These are phyloP conservation scores for Eupleurogrammus muticus DNA, from an alignment of 2,797 vertebrate species.

Conservation along the genomic window DNA sequence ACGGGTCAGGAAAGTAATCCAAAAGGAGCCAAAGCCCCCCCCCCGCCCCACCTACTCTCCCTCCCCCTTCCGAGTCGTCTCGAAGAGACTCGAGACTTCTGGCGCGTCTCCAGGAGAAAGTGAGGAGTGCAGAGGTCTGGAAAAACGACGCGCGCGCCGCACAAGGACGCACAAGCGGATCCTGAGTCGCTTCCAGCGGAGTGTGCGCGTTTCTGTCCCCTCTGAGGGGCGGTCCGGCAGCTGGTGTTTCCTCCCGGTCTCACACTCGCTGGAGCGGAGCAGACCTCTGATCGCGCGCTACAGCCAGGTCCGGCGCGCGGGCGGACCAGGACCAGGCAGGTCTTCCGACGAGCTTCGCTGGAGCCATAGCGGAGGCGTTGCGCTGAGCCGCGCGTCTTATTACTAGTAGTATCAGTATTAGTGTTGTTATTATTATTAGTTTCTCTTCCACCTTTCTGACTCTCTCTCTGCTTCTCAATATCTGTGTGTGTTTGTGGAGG, in stretches of 20 bases:
- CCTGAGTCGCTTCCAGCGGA: slow-evolving; percentile 28
- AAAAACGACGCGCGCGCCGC: slow-evolving; percentile 27
- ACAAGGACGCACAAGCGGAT: slow-evolving; percentile 32
- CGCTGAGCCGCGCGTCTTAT: slow-evolving; percentile 32
- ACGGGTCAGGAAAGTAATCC: slow-evolving; percentile 19
- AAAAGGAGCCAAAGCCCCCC: slow-evolving; percentile 48
- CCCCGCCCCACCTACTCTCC: too few relatives aligned
- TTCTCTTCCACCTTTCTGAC: slow-evolving; percentile 39
- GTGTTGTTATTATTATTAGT: neutral
- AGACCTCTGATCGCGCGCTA: slow-evolving; percentile 50
- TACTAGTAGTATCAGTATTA: too few relatives aligned
- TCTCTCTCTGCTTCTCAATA: slow-evolving; percentile 1
- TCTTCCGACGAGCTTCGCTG: slow-evolving; percentile 41
- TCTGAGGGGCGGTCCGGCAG: slow-evolving; percentile 33
- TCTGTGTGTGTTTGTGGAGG: neutral
- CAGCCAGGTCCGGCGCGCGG: slow-evolving; percentile 52
- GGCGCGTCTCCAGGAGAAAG: slow-evolving; percentile 9
- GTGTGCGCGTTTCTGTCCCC: slow-evolving; percentile 55
- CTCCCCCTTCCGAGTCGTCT: slow-evolving; percentile 41
- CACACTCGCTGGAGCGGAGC: slow-evolving; percentile 36
- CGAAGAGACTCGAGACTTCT: neutral
- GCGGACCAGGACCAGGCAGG: slow-evolving; percentile 45
- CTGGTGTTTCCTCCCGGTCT: slow-evolving; percentile 52
- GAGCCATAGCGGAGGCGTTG: slow-evolving; percentile 58
- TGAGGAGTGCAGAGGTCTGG: slow-evolving; percentile 29